Evolutionary conservation across 2,888 invertebrate genomes (phyloP).

Genomic region (Alloscopus bannaensis): DNA sequence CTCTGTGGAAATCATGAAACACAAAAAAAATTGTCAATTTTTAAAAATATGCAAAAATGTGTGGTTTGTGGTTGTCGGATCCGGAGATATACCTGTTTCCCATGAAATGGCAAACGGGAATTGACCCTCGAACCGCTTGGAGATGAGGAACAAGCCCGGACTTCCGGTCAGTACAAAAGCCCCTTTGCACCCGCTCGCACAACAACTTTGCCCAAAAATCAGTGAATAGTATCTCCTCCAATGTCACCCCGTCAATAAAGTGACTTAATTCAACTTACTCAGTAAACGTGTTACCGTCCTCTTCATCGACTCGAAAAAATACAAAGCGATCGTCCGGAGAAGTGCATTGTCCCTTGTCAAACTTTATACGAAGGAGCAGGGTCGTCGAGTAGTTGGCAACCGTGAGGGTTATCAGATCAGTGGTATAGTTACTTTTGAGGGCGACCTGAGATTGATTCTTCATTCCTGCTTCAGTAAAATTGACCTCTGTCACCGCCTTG

Average conservation of each 20-base stretch:
- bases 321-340: background rate
- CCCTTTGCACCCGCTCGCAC: background rate
- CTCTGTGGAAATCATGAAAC: background rate
- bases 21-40: no score
- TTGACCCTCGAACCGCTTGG: background rate
- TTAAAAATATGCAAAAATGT: no score
- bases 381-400: no score
- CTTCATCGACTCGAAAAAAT: background rate
- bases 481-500: background rate
- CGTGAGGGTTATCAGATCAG: no score
- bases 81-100: constrained; percentile 1
- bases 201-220: no score
- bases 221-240: no score
- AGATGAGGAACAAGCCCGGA: background rate
- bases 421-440: no score
- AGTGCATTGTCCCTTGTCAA: background rate
- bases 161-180: background rate
- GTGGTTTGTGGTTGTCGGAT: no score
- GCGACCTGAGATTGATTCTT: background rate
- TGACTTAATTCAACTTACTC: no score
- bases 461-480: background rate
- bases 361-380: no score
- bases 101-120: background rate
- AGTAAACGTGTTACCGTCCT: no score
- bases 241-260: background rate